These are phyloP conservation scores for Archocentrus centrarchus DNA, from an alignment of 2,113 vertebrate genomes.

Conservation along the genomic window DNA sequence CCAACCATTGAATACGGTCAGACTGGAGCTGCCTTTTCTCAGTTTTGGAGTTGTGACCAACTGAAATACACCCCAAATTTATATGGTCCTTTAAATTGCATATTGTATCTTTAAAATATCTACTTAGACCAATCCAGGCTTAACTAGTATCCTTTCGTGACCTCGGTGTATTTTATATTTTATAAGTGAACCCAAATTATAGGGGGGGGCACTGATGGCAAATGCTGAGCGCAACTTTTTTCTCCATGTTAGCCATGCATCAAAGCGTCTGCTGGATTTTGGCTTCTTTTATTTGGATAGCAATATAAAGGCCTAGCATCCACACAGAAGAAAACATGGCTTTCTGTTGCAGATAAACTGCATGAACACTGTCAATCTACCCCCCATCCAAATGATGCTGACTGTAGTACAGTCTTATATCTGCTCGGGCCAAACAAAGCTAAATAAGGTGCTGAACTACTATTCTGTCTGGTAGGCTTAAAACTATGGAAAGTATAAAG, in stretches of 20 bases:
- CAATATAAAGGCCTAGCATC: slow-evolving; percentile 42
- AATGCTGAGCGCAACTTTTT: slow-evolving; percentile 27
- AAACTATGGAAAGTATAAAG: background rate
- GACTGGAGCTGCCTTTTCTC: background rate
- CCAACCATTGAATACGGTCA: too few relatives aligned
- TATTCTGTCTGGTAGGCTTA: background rate
- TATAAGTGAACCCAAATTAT: slow-evolving; percentile 47
- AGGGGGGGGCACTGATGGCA: slow-evolving; percentile 10
- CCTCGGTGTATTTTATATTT: slow-evolving; percentile 51
- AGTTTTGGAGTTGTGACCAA: background rate
- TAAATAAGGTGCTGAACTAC: slow-evolving; percentile 36
- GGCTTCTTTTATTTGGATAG: slow-evolving; percentile 59
- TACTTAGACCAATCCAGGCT: slow-evolving; percentile 1
- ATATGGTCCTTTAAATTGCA: background rate
- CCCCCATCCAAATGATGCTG: background rate
- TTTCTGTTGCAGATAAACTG: slow-evolving; percentile 35
- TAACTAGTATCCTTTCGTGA: slow-evolving; percentile 33
- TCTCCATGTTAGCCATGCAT: slow-evolving; percentile 51
- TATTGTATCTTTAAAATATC: background rate
- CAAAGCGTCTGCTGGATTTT: slow-evolving; percentile 40
- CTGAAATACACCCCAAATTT: background rate
- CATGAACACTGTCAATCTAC: slow-evolving; percentile 60
- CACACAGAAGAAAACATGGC: slow-evolving; percentile 39
- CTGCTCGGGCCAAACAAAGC: slow-evolving; percentile 24
- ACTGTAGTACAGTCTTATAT: background rate